Evolutionary conservation across 2,113 vertebrate genomes (phyloP), one percentile per base, ranked within the genome.

Genomic region (Gasterosteus nipponicus): DNA sequence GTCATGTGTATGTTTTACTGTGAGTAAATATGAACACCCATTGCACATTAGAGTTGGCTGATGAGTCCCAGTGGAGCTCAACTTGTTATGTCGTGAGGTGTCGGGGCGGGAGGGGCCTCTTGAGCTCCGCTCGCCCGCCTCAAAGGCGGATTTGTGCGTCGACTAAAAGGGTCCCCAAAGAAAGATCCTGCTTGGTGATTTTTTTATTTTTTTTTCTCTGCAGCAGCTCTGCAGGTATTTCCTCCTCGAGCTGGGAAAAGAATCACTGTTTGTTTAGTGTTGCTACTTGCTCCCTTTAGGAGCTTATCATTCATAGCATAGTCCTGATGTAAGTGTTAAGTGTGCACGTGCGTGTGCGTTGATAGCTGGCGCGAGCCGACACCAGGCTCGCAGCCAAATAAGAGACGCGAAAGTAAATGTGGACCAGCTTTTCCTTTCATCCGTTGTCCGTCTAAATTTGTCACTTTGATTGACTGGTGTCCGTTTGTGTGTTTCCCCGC

Each of bases 151-250:
- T 89, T 89, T 89, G 81, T 88, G 73, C 81, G 73, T 83, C 60
- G 42, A 16, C 73, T 85, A 65, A 89, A 89, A 89, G 83, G 78
- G 82, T 92, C 91, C 93, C 87, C 26, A 35, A 92, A 89, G 91
- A 92, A 88, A 75, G 33, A 64, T 67, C 60, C 53, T 15, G 79
- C 61, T 62, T 56, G 58, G 82, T 59, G 65, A 85, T 90, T 89
- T 90, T 81, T 44, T 31, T 12, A 18, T 81, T 42, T 42, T 19
- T 38, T 33, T 38, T 8, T 38, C 19, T 85, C 78, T 76, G 71
- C 73, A 6, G 42, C 82, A 74, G 68, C 77, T 91, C 90, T 83
- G 89, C 88, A 89, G 93, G 92, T 92, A 93, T 93, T 94, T 94
- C 93, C 92, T 92, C 84, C 71, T 22, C 63, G 51, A 71, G 86